Evolutionary conservation across 2,113 vertebrate genomes (phyloP).

Genomic region (Myrmecobius fasciatus): DNA sequence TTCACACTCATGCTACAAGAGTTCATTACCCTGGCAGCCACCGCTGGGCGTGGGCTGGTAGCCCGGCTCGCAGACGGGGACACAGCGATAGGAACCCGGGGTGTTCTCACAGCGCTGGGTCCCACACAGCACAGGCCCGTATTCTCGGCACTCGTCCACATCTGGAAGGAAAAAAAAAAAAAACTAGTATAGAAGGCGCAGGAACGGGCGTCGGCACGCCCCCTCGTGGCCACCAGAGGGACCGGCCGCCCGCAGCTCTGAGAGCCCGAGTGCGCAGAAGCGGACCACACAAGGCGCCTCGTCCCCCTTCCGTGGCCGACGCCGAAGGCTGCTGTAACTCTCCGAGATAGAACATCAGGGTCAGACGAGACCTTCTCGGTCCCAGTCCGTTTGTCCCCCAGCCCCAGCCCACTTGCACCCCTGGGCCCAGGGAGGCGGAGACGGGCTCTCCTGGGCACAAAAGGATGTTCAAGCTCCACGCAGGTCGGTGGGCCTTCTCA

Average conservation of each 20-base stretch:
- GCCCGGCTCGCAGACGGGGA: conserved; percentile 86
- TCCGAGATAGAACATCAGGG: background rate
- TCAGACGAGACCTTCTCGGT: background rate
- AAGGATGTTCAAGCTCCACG: no score
- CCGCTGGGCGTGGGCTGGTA: conserved; percentile 76
- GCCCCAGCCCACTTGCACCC: background rate
- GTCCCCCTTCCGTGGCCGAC: background rate
- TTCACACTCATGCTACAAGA: rapidly evolving
- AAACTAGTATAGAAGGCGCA: no score
- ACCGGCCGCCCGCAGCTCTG: background rate
- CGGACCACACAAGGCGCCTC: background rate
- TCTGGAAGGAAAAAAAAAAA: conserved; percentile 71
- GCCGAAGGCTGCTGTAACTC: background rate
- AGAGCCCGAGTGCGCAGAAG: background rate
- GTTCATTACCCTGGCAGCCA: conserved; percentile 84
- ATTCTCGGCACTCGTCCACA: conserved; percentile 89
- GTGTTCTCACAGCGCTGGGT: conserved; percentile 89
- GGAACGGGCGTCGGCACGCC: background rate
- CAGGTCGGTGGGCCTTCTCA: conserved; percentile 61
- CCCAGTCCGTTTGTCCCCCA: background rate
- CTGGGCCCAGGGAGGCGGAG: background rate
- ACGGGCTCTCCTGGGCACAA: background rate
- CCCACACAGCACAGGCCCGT: conserved; percentile 80
- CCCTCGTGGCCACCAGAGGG: background rate
- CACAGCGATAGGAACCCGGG: conserved; percentile 90